Evolutionary conservation across 2,797 vertebrate genomes (phyloP).

Genomic region (Tapera naevia): DNA sequence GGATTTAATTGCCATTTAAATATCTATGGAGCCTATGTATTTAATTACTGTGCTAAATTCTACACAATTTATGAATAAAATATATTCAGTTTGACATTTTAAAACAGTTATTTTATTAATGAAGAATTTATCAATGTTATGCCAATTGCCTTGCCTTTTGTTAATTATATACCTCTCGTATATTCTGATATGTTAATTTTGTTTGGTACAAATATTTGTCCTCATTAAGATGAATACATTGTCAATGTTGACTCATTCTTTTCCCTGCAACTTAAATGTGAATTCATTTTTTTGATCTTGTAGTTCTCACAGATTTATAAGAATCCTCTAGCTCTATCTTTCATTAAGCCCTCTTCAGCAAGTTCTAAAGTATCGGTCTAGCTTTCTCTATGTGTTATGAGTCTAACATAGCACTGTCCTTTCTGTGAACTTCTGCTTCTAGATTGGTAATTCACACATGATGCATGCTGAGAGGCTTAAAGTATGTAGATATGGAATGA

Average conservation of each 20-base stretch:
- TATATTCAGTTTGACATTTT: conserved; percentile 51
- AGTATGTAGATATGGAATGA: neutral
- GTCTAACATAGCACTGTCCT: neutral
- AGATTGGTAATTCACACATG: neutral
- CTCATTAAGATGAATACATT: conserved; percentile 45
- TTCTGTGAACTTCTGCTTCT: conserved; percentile 38
- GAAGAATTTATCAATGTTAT: conserved; percentile 53
- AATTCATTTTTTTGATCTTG: conserved; percentile 11
- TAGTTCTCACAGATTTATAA: neutral
- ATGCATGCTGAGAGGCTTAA: neutral
- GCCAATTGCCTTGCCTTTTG: conserved; percentile 62
- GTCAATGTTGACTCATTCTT: conserved; percentile 9
- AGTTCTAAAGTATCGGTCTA: neutral
- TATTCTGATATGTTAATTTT: conserved; percentile 64
- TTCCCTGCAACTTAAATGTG: neutral
- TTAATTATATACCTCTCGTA: conserved; percentile 52
- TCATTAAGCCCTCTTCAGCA: neutral
- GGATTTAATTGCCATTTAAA: conserved; percentile 67
- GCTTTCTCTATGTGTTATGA: fast-evolving
- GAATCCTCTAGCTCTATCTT: neutral
- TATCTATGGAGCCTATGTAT: conserved; percentile 35
- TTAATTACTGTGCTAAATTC: conserved; percentile 58
- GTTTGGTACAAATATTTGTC: conserved; percentile 65
- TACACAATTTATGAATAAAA: conserved; percentile 65
- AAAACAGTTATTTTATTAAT: conserved; percentile 64